Base-by-base conservation (phyloP, 2,888 invertebrate genomes). In the Cataglyphis altisquamis region DNA sequence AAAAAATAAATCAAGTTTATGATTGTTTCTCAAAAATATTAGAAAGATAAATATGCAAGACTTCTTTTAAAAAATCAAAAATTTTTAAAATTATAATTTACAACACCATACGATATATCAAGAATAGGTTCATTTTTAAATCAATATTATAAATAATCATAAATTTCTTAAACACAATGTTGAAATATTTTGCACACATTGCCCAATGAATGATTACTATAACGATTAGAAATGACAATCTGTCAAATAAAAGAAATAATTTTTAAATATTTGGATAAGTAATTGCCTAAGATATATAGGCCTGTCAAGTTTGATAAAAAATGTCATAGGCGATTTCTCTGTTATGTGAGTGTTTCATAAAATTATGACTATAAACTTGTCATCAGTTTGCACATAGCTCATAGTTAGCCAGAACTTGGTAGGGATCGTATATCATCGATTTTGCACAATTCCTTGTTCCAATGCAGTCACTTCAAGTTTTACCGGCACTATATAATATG, bases 311-410 rank as follows among this genome's bases (percentile, higher is more conserved):
- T 36, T 36, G 32, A 48, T 36, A 21, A 70, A 70, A 70, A 52
- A n/a, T 32, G 55, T n/a, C 8, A 72, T 72, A 4, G 36, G 12
- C 36, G 60, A 25, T 72, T 57, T 39, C 15, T 57, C 60, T 39
- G 4, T 29, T 18, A 25, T 73, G 9, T 73, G 9, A 60, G 25
- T 60, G 57, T 25, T 57, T 60, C 21, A 10, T 18, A 41, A 39
- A 39, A 2, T 73, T 73, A 73, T 73, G 48, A 41, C 21, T 60
- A 41, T 73, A 73, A 73, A 73, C 60, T 73, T 15, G 32, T 10
- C 60, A 15, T 32, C 62, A 32, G 32, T 62, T 57, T 57, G n/a
- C 39, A 60, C 41, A 41, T 60, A 18, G 25, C 10, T 73, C 41
- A 73, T 73, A 73, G 60, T 60, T 57, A 21, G 25, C 15, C 39